A percentile compares a stretch with the other conserved stretches of the same genome.
These are phyloP conservation scores for Lepidochrysops patricia DNA, from an alignment of 2,888 invertebrate species.

Conservation along the genomic window DNA sequence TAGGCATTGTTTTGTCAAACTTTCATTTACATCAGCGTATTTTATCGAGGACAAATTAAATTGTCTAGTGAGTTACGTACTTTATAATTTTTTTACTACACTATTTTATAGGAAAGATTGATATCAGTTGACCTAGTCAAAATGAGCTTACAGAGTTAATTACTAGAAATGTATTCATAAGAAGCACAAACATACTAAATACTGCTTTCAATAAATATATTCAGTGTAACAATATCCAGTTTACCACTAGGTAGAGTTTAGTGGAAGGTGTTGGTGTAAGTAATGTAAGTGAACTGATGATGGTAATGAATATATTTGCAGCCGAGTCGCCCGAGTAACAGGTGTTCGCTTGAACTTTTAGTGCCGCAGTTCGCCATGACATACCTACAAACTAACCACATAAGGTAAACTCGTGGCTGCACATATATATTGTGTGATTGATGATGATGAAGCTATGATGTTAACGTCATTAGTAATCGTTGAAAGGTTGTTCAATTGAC, in stretches of 20 bases:
- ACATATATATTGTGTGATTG: background rate
- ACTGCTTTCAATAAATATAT: background rate
- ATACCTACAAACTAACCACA: slow-evolving; percentile 8
- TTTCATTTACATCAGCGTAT: background rate
- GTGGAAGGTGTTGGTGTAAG: no score
- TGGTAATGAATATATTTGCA: background rate
- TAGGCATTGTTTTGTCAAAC: slow-evolving; percentile 7
- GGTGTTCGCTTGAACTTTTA: slow-evolving; percentile 11
- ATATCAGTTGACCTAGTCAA: no score
- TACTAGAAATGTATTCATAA: no score
- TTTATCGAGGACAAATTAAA: background rate
- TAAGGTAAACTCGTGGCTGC: slow-evolving; percentile 11
- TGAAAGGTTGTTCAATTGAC: background rate
- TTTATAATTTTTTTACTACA: no score
- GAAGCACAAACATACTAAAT: no score
- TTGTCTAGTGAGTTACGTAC: background rate
- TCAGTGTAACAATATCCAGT: no score
- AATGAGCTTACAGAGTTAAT: no score
- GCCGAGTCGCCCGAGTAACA: background rate
- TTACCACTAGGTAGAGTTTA: no score
- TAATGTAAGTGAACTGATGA: background rate
- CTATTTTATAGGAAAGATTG: no score
- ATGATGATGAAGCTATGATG: slow-evolving; percentile 1
- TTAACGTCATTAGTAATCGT: background rate
- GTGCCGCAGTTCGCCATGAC: slow-evolving; percentile 13